phyloP scores from a whole-genome alignment of 2,888 invertebrate genomes.

The Pandemis heparana region DNA sequence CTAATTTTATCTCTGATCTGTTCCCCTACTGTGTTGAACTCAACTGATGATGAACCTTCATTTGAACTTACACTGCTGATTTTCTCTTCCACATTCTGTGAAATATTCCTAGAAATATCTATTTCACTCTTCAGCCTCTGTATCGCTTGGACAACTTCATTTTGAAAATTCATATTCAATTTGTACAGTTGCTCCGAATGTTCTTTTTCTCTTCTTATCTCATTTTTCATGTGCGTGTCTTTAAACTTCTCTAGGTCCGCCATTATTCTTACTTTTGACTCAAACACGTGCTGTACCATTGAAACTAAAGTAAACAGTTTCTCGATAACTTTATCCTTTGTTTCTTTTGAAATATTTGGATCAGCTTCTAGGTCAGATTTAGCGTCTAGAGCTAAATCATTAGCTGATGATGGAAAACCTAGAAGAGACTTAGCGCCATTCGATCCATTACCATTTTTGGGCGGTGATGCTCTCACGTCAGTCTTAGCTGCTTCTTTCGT shows the following conservation, averaged over 20 bases:
- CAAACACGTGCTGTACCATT: conserved; percentile 80
- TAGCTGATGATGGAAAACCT: conserved; percentile 80
- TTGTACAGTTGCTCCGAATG: conserved; percentile 80
- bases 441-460: conserved; percentile 55
- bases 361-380: conserved; percentile 81
- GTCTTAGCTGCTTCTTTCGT: conserved; percentile 61
- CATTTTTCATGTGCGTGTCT: conserved; percentile 75
- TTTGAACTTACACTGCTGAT: conserved; percentile 52
- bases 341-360: conserved; percentile 71
- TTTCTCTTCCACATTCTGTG: conserved; percentile 59
- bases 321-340: conserved; percentile 78
- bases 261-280: conserved; percentile 79
- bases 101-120: conserved; percentile 69
- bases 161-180: conserved; percentile 80
- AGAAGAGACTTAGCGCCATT: conserved; percentile 70
- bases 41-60: conserved; percentile 58
- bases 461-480: conserved; percentile 55
- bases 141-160: conserved; percentile 77
- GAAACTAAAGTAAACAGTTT: conserved; percentile 76
- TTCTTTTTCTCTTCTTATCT: conserved; percentile 74
- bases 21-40: conserved; percentile 59
- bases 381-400: conserved; percentile 77
- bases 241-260: conserved; percentile 78
- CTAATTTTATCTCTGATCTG: conserved; percentile 9
- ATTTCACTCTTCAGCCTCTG: conserved; percentile 77